Base-by-base conservation (phyloP, 2,888 invertebrate species). In the Acanthosepion pharaonis region DNA sequence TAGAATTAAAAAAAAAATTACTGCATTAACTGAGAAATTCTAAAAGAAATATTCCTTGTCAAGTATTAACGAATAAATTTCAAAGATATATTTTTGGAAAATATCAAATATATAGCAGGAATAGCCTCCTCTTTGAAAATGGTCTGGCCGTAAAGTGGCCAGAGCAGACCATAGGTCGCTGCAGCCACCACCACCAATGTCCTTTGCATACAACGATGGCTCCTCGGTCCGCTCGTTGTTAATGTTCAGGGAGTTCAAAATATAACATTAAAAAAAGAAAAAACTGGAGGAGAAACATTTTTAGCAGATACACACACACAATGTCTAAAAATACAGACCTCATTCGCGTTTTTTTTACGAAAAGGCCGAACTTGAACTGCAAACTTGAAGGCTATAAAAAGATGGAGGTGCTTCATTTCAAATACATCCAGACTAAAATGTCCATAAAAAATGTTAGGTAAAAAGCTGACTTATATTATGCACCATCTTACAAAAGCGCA, bases 101-200 rank as follows among this genome's bases (percentile, higher is more conserved):
- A 78, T 78, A 33, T 78, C 78, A n/a, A 78, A 78, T 78, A 78
- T 25, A 64, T 78, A n/a, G 33, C 78, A 33, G 20, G 78, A 78
- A 78, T 78, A 78, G 78, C 78, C 78, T 78, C 78, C 78, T 78
- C 78, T 78, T 78, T n/a, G 78, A 33, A 78, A n/a, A 78, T n/a
- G 28, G 78, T 78, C 33, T 33, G 78, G n/a, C 33, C 78, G 78
- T 33, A 78, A 33, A 78, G 78, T 78, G 78, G 78, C 78, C 78
- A 33, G 33, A 78, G 78, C 78, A 78, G 78, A 78, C 78, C 78
- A 78, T 78, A 78, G 78, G 78, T 78, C 78, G 33, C 15, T 33
- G 78, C 78, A 33, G 78, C 78, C 5, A 5, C n/a, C 20, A 33
- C n/a, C n/a, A 15, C n/a, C 25, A 25, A 5, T 33, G n/a, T n/a